Base-by-base conservation (phyloP, 2,888 invertebrate species). In the Drosophila neonasuta region DNA sequence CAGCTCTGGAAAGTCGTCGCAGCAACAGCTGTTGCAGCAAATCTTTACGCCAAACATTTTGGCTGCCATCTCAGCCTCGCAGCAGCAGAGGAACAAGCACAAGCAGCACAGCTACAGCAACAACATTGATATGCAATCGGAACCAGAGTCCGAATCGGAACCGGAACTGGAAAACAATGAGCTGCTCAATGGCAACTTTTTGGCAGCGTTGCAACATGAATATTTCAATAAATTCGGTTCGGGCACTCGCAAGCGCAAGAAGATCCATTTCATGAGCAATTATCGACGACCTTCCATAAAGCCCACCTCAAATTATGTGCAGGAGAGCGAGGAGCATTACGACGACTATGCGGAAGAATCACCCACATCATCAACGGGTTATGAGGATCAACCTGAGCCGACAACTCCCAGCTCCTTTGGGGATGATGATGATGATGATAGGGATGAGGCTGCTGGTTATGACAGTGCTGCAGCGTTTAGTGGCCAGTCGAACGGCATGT, bases 131-230 rank as follows among this genome's bases (percentile, higher is more conserved):
- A 13, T 29, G 9, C 52, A 59, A 2, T 20, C 20, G 34, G 63
- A 73, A 48, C 39, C 42, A 13, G 62, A 62, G 51, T 41, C 61
- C 39, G 17, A 52, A 60, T 17, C 20, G 10, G 59, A 62, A 48
- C 46, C 63, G 30, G 50, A 42, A 17, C n/a, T 76, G 39, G 79
- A 86, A 29, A 70, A 76, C 17, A 88, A 89, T 54, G 62, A 85
- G 2, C 69, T 87, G 46, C 60, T 83, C 6, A 80, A 88, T 29
- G 77, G 76, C 44, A 88, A 89, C 60, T 85, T 89, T 57, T 71
- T 89, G 60, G 80, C 87, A 10, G 88, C 89, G 20, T 49, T 89
- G 52, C 87, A 89, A 48, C 77, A 73, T 11, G 83, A 86, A 54
- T 89, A 88, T 66, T 17, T 78, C 1, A 32, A 60, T 0, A 84